A percentile compares a stretch with the other conserved stretches of the same genome.
Evolutionary conservation across 2,113 vertebrate genomes (phyloP).

Genomic region (Platysternon megacephalum): DNA sequence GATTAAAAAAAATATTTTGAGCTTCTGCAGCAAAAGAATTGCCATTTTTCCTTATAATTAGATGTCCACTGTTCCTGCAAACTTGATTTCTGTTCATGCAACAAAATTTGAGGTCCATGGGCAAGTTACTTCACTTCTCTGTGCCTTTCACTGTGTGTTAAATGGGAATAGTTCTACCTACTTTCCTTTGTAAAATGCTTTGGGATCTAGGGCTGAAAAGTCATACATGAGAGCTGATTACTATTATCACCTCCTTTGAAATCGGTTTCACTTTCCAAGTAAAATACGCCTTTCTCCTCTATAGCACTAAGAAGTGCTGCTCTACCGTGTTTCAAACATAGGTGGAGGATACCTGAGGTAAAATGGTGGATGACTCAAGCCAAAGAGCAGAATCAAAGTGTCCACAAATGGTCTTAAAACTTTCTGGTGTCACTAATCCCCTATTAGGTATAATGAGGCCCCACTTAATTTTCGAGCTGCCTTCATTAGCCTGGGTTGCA

Average conservation of each 20-base stretch:
- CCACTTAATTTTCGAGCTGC: conserved; percentile 63
- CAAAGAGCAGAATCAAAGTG: conserved; percentile 52
- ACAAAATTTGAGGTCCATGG: neutral
- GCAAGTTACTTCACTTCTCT: neutral
- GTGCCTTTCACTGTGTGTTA: neutral
- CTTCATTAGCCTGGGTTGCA: conserved; percentile 60
- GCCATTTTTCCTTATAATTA: neutral
- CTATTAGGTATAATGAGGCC: conserved; percentile 73
- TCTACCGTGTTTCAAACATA: neutral
- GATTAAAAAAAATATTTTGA: neutral
- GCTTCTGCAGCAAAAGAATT: neutral
- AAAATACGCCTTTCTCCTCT: neutral
- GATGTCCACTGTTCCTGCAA: neutral
- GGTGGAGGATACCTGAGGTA: conserved; percentile 21
- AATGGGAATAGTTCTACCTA: rapidly evolving
- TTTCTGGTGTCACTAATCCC: conserved; percentile 69
- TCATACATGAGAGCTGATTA: neutral
- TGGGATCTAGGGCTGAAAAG: neutral
- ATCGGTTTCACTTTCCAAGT: neutral
- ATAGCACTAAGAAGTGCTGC: neutral
- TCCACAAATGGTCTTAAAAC: conserved; percentile 60
- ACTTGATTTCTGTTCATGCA: neutral
- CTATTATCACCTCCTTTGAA: neutral
- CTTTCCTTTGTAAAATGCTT: neutral
- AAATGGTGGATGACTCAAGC: conserved; percentile 28